phyloP scores from a whole-genome alignment of 2,113 vertebrate species.

The Thymallus thymallus region DNA sequence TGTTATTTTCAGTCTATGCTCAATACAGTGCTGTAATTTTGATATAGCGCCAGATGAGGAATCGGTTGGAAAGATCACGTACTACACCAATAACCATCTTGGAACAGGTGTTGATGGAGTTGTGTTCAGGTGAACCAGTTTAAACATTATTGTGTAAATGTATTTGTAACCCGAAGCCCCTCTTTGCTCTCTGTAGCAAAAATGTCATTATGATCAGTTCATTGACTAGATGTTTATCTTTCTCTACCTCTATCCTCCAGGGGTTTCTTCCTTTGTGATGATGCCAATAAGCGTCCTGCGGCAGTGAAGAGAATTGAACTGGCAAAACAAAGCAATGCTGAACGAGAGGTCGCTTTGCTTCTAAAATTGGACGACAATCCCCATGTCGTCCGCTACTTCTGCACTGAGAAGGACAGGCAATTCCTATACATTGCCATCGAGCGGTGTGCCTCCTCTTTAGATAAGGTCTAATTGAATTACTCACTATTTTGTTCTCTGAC shows the following conservation, averaged over 20 bases:
- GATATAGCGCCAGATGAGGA: no score
- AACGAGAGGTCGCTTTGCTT: conserved; percentile 91
- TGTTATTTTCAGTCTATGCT: no score
- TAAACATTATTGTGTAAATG: no score
- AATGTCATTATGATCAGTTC: no score
- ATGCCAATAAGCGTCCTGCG: conserved; percentile 82
- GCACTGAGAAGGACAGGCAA: conserved; percentile 92
- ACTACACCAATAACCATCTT: no score
- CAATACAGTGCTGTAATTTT: no score
- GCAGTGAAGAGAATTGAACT: conserved; percentile 96
- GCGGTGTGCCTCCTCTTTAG: conserved; percentile 88
- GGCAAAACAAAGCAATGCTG: conserved; percentile 95
- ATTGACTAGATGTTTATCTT: background rate
- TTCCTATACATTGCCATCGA: conserved; percentile 99
- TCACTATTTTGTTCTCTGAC: no score
- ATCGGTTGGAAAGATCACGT: no score
- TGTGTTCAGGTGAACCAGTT: no score
- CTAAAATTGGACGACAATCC: conserved; percentile 94
- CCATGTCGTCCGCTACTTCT: conserved; percentile 97
- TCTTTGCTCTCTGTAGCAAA: no score
- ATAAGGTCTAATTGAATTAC: conserved; percentile 77
- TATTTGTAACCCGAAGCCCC: no score
- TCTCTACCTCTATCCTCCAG: conserved; percentile 61
- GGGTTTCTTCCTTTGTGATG: conserved; percentile 76
- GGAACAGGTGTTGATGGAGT: no score